Evolutionary conservation across 1,140 invertebrate genomes (phyloP).

Genomic region (Microplitis demolitor): DNA sequence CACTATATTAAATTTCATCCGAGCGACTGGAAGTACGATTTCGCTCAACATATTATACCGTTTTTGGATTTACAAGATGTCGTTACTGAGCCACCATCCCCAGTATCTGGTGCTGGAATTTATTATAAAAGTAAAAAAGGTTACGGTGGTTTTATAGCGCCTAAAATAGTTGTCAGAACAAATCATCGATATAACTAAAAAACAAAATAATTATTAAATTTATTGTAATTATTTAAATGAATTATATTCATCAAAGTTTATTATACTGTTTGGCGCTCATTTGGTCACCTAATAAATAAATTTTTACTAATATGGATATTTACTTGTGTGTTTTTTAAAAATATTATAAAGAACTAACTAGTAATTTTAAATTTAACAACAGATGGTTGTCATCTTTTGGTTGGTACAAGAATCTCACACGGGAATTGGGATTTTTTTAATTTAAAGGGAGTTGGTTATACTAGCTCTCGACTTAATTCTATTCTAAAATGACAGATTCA

Average conservation of each 20-base stretch:
- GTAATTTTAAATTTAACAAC: too few species aligned
- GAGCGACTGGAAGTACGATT: not conserved
- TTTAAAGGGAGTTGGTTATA: too few species aligned
- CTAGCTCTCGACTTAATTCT: constrained; percentile 13
- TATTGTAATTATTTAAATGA: not conserved
- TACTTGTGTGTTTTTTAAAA: too few species aligned
- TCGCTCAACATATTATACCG: not conserved
- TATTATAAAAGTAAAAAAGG: not conserved
- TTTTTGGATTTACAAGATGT: constrained; percentile 4
- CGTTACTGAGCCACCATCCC: not conserved
- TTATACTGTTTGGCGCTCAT: too few species aligned
- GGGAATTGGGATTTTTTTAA: too few species aligned
- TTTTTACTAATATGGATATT: too few species aligned
- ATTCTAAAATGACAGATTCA: constrained; percentile 29
- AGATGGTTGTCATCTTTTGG: too few species aligned
- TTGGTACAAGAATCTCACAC: too few species aligned
- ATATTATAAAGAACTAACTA: too few species aligned
- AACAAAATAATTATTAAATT: not conserved
- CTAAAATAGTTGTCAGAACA: not conserved
- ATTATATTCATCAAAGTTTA: too few species aligned
- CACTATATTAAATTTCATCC: not conserved
- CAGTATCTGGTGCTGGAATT: not conserved
- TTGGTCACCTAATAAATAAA: too few species aligned
- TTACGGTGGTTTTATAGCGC: not conserved
- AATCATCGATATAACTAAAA: not conserved